Conservation (phyloP, 2,113 vertebrate genomes). For the Tachysurus vachellii region DNA sequence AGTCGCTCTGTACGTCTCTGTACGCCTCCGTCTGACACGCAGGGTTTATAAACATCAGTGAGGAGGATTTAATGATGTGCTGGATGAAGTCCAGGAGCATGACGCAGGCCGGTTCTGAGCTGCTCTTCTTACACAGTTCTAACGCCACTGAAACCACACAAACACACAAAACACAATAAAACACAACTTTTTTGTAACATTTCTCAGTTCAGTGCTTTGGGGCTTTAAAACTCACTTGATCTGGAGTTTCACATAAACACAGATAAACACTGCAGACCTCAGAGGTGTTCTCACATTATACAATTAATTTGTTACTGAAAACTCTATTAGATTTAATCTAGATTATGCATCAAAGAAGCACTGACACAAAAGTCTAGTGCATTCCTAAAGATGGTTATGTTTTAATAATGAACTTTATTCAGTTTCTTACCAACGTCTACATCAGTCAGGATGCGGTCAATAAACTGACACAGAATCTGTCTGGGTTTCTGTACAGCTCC, state of each 20-base stretch:
- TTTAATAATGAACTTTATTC: neutral
- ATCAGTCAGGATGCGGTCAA: conserved; percentile 94
- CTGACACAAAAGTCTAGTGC: neutral
- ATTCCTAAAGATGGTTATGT: neutral
- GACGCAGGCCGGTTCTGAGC: conserved; percentile 89
- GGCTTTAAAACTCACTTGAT: neutral
- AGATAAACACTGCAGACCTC: neutral
- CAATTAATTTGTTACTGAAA: too few species aligned
- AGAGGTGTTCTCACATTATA: too few species aligned
- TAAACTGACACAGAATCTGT: conserved; percentile 96
- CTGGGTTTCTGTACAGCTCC: conserved; percentile 89
- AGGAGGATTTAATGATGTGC: conserved; percentile 95
- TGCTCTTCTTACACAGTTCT: conserved; percentile 89
- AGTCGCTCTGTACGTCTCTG: conserved; percentile 74
- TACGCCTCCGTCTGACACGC: conserved; percentile 75
- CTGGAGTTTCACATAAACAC: neutral
- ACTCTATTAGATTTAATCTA: too few species aligned
- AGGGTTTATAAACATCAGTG: conserved; percentile 91
- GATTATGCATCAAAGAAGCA: neutral
- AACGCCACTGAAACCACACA: conserved; percentile 79
- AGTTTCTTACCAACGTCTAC: conserved; percentile 88
- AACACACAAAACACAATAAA: neutral
- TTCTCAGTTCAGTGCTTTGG: neutral
- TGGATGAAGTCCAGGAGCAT: conserved; percentile 98
- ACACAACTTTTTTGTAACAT: neutral